Conservation (phyloP, 2,797 vertebrate genomes). For the Myotis myotis region DNA sequence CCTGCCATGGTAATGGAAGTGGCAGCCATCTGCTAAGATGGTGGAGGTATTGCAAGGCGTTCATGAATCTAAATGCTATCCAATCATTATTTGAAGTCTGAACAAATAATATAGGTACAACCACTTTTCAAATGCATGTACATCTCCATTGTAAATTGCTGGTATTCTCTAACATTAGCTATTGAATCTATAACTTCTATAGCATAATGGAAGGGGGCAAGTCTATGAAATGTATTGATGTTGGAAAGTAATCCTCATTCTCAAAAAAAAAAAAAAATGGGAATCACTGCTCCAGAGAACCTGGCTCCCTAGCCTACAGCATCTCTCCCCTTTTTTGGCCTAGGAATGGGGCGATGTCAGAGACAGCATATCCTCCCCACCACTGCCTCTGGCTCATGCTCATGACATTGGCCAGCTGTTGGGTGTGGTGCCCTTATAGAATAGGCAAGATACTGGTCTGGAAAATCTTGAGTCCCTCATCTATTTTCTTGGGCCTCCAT, state of each 20-base stretch:
- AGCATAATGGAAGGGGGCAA: neutral
- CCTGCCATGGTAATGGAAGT: neutral
- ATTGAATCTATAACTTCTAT: neutral
- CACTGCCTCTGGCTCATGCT: neutral
- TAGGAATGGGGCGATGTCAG: neutral
- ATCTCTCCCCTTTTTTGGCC: neutral
- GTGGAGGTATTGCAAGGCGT: neutral
- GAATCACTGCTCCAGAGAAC: conserved; percentile 8
- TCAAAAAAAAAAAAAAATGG: neutral
- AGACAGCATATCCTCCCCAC: neutral
- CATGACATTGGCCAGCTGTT: neutral
- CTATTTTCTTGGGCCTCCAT: neutral
- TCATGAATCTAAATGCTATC: neutral
- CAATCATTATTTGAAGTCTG: neutral
- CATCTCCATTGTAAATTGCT: neutral
- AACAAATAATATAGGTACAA: neutral
- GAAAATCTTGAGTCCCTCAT: neutral
- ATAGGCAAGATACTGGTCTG: neutral
- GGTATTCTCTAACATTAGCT: neutral
- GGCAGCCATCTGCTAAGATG: neutral
- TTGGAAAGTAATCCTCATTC: conserved; percentile 24
- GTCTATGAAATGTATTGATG: neutral
- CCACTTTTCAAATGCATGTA: neutral
- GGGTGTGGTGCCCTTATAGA: neutral
- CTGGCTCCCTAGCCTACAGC: neutral